A percentile compares a stretch with the other conserved stretches of the same genome.
These are phyloP conservation scores for Lacanobia oleracea DNA, from an alignment of 2,888 invertebrate genomes.

Conservation along the genomic window DNA sequence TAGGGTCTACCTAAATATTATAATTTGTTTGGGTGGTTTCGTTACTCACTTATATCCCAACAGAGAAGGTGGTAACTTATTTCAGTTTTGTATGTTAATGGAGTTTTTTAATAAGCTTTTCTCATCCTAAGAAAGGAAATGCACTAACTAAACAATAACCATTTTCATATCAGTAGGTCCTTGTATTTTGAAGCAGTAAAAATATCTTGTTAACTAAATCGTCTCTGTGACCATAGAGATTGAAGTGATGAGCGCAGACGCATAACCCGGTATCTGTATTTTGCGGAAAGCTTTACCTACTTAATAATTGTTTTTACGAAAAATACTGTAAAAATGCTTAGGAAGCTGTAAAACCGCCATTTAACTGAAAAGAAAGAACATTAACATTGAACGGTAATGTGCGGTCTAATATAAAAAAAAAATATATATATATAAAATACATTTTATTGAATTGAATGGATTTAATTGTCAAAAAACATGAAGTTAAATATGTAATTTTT, in stretches of 20 bases:
- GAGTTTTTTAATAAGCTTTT: too few species aligned
- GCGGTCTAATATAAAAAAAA: neutral
- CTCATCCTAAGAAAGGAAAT: neutral
- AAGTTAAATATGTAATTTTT: neutral
- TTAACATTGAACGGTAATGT: too few species aligned
- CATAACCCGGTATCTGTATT: conserved; percentile 18
- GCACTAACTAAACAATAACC: neutral
- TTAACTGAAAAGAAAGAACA: too few species aligned
- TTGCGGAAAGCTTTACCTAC: neutral
- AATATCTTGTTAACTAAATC: neutral
- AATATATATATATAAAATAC: too few species aligned
- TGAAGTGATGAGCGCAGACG: conserved; percentile 11
- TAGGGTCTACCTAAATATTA: neutral
- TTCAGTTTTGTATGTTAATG: too few species aligned
- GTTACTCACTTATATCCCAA: too few species aligned
- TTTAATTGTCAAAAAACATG: conserved; percentile 9
- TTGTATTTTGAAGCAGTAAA: neutral
- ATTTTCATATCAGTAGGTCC: neutral
- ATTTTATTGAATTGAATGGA: too few species aligned
- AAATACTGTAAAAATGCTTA: neutral
- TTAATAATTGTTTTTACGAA: neutral
- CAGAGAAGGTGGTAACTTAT: too few species aligned
- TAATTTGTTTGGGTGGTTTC: too few species aligned
- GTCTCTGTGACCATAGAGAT: neutral
- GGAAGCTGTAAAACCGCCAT: too few species aligned